Conservation (phyloP, 1,140 invertebrate genomes). For the Sinella curviseta region DNA sequence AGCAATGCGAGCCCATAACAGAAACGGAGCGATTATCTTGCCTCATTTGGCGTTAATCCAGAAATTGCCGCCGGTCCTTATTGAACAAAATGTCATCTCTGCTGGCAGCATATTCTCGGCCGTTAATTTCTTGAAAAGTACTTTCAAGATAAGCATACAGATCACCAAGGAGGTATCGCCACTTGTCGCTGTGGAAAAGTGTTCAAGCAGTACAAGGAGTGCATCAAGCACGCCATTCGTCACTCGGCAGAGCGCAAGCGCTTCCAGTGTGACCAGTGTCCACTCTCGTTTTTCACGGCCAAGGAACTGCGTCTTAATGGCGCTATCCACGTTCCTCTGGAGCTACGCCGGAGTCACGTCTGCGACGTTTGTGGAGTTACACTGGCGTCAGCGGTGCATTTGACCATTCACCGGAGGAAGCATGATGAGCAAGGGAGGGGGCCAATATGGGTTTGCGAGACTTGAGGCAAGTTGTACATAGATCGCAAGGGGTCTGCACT, state of each 20-base stretch:
- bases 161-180: neutral
- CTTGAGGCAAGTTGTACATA: neutral
- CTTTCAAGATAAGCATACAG: neutral
- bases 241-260: neutral
- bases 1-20: too few species aligned
- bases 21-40: too few species aligned
- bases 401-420: neutral
- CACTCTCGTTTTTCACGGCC: neutral
- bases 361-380: neutral
- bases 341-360: too few species aligned
- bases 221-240: neutral
- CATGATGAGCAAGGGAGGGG: neutral
- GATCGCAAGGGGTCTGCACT: neutral
- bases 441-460: neutral
- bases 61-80: too few species aligned
- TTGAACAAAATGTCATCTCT: neutral
- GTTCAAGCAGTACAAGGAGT: neutral
- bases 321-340: neutral
- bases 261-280: constrained; percentile 1
- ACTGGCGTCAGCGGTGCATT: neutral
- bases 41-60: too few species aligned
- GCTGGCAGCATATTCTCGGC: neutral
- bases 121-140: neutral
- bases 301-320: neutral
- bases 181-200: neutral